These are phyloP conservation scores for Mastigias papua DNA, from an alignment of 30 jellyfish, hydroid and myxozoan species.

Conservation along the genomic window DNA sequence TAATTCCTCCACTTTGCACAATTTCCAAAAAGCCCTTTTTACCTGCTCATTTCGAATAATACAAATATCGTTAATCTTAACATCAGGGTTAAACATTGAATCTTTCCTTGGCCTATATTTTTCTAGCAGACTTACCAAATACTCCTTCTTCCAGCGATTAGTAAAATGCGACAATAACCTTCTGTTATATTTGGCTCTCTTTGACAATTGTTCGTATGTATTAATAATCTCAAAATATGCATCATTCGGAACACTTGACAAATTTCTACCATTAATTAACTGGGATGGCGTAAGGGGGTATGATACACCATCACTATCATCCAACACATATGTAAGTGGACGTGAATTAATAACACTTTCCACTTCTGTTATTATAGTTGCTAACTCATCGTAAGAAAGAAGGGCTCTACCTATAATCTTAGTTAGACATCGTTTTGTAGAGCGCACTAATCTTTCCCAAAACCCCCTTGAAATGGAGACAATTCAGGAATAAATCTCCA, in stretches of 20 bases:
- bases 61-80: neutral
- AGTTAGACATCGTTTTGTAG: constrained; percentile 44
- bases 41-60: neutral
- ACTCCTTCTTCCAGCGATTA: constrained; percentile 66
- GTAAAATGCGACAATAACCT: constrained; percentile 43
- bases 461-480: constrained; percentile 63
- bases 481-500: constrained; percentile 39
- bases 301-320: constrained; percentile 27
- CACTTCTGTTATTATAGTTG: constrained; percentile 28
- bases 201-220: neutral
- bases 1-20: neutral
- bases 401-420: constrained; percentile 10
- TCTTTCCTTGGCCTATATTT: constrained; percentile 8
- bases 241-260: neutral
- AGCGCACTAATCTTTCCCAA: constrained; percentile 46
- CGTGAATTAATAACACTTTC: constrained; percentile 15
- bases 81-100: neutral
- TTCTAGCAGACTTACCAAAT: constrained; percentile 60
- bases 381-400: constrained; percentile 24
- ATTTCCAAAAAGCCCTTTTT: constrained; percentile 4
- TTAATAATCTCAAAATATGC: neutral
- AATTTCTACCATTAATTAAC: constrained; percentile 16
- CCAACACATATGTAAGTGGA: constrained; percentile 29
- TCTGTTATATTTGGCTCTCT: neutral
- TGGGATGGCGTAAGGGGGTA: constrained; percentile 62